Evolutionary conservation across 2,888 invertebrate genomes (phyloP).

Genomic region (Microplitis manilae): DNA sequence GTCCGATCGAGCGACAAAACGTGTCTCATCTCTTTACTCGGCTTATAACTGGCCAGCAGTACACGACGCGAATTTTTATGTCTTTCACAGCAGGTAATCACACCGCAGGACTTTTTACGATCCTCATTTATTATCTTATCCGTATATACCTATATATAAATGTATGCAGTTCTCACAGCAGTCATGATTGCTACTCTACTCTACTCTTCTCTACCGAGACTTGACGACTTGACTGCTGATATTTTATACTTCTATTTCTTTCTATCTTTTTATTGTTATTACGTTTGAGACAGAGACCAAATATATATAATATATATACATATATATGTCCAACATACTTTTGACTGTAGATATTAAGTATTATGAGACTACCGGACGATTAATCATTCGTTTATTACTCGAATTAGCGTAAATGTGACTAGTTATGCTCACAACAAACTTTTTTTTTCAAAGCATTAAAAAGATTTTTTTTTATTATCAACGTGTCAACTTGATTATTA

Average conservation of each 20-base stretch:
- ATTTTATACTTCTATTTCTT: not conserved
- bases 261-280: too few relatives aligned
- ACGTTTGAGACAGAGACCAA: too few relatives aligned
- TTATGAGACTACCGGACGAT: not conserved
- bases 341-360: not conserved
- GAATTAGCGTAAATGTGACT: constrained; percentile 1
- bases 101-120: constrained; percentile 35
- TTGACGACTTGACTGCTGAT: constrained; percentile 14
- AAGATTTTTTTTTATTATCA: not conserved
- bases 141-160: constrained; percentile 17
- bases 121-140: constrained; percentile 37
- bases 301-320: constrained; percentile 3
- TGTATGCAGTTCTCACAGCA: constrained; percentile 28
- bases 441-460: not conserved
- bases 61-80: constrained; percentile 37
- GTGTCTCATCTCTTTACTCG: constrained; percentile 30
- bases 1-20: constrained; percentile 49
- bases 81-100: constrained; percentile 32
- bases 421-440: not conserved
- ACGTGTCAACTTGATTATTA: not conserved
- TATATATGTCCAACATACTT: not conserved
- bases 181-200: not conserved
- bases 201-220: too few relatives aligned
- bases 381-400: not conserved
- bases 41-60: constrained; percentile 28